Conservation (phyloP, 2,888 invertebrate species). For the Eilema depressum region DNA sequence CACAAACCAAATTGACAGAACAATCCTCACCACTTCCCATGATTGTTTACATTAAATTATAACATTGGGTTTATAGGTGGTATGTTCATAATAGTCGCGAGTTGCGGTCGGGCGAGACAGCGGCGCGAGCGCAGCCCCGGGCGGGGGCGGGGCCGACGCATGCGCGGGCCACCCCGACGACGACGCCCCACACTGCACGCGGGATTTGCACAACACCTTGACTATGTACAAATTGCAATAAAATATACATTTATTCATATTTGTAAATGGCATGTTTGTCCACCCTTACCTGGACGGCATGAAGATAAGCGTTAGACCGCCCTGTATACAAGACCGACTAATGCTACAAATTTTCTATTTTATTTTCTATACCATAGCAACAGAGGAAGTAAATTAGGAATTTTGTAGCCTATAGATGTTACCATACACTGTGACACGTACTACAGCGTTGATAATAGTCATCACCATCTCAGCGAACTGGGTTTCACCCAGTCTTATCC, state of each 20-base stretch:
- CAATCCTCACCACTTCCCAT: constrained; percentile 74
- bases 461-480: background rate
- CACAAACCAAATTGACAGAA: constrained; percentile 66
- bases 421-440: too few relatives aligned
- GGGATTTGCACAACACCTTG: constrained; percentile 47
- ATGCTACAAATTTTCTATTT: background rate
- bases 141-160: constrained; percentile 79
- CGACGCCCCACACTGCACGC: constrained; percentile 73
- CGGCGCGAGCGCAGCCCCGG: constrained; percentile 64
- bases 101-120: constrained; percentile 46
- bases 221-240: constrained; percentile 43
- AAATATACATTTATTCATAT: constrained; percentile 33
- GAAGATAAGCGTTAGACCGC: background rate
- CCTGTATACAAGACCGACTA: background rate
- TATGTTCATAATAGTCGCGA: constrained; percentile 54
- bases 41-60: constrained; percentile 83
- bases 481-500: too few relatives aligned
- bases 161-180: constrained; percentile 80
- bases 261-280: constrained; percentile 13
- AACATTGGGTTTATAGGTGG: constrained; percentile 72
- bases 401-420: too few relatives aligned
- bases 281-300: background rate
- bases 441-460: too few relatives aligned
- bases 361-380: background rate
- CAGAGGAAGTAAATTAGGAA: too few relatives aligned